A percentile compares a stretch with the other conserved stretches of the same genome.
Conservation (phyloP, 2,113 vertebrate species). For the Megaceryle torquata region DNA sequence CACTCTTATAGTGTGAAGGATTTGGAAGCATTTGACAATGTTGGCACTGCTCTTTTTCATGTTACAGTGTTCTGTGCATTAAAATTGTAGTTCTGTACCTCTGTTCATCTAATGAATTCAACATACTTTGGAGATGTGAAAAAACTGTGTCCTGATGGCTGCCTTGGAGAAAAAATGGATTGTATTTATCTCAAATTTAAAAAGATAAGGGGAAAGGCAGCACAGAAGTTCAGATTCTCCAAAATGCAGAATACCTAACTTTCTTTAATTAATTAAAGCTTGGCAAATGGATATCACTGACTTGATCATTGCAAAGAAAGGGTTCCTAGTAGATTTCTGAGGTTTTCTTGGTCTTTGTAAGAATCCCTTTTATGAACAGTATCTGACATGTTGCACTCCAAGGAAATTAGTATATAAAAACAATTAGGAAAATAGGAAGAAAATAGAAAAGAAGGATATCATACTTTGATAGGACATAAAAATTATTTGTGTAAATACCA, state of each 20-base stretch:
- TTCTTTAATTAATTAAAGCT: not conserved
- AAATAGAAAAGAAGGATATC: no score
- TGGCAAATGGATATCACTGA: not conserved
- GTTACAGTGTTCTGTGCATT: not conserved
- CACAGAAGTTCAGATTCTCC: not conserved
- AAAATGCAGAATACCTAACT: not conserved
- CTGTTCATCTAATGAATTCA: not conserved
- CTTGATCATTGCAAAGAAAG: not conserved
- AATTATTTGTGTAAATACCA: not conserved
- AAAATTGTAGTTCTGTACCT: not conserved
- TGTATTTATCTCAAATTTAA: not conserved
- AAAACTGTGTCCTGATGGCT: not conserved
- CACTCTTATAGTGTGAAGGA: not conserved
- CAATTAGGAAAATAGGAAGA: constrained; percentile 33
- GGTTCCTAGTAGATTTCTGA: not conserved
- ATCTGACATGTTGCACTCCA: not conserved
- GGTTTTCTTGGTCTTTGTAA: not conserved
- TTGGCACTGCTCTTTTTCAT: not conserved
- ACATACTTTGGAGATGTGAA: not conserved
- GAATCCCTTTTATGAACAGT: not conserved
- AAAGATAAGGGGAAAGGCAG: not conserved
- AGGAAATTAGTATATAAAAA: constrained; percentile 24
- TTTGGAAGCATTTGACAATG: not conserved
- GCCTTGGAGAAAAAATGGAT: not conserved
- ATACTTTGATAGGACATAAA: not conserved